A percentile compares a stretch with the other conserved stretches of the same genome.
Conservation (phyloP, 37 sponge, comb jelly and placozoan genomes). For the Haliclona indistincta region DNA sequence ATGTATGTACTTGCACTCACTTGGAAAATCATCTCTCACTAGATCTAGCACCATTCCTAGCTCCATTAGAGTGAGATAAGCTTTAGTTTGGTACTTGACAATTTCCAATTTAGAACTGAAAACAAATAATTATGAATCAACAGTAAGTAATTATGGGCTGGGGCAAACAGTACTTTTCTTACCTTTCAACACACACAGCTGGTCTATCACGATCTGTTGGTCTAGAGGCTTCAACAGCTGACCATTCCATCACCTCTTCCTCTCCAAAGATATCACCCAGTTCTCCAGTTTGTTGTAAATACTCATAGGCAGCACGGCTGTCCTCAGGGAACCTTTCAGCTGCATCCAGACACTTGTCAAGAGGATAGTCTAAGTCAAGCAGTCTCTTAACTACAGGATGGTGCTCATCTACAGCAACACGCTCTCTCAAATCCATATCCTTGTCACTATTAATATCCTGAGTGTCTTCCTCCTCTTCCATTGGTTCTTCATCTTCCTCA, state of each 20-base stretch:
- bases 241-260: no score
- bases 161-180: no score
- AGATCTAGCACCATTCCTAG: slow-evolving; percentile 9
- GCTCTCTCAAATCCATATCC: neutral
- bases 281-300: no score
- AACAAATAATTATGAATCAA: neutral
- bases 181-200: no score
- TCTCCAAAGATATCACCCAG: no score
- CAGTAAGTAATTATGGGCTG: neutral
- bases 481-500: neutral
- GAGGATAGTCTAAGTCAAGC: slow-evolving; percentile 5
- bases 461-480: neutral
- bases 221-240: neutral
- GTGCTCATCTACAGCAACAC: slow-evolving; percentile 6
- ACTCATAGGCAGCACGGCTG: slow-evolving; percentile 1
- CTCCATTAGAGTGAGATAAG: slow-evolving; percentile 1
- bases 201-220: no score
- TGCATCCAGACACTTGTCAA: slow-evolving; percentile 30
- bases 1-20: neutral
- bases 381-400: slow-evolving; percentile 32
- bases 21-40: neutral
- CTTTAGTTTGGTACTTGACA: neutral
- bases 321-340: slow-evolving; percentile 1
- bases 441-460: neutral
- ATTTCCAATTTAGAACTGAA: neutral